Percentiles rank a stretch among this genome's conserved stretches.
phyloP scores from a whole-genome alignment of 1,140 invertebrate species.

The Temnothorax curvispinosus region DNA sequence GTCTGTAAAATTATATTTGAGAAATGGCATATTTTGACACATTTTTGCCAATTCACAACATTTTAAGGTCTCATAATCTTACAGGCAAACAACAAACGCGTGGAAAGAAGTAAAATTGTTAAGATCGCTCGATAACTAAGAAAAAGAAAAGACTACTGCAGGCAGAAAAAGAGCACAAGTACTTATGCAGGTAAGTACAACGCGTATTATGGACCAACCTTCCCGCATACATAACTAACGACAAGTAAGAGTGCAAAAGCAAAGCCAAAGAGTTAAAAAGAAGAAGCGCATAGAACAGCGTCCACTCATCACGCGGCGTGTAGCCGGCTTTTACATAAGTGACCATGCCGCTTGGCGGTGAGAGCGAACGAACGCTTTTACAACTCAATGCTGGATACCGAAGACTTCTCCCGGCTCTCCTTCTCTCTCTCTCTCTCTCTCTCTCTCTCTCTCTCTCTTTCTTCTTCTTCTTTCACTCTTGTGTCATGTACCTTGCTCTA shows the following conservation, averaged over 20 bases:
- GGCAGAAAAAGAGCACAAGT: background rate
- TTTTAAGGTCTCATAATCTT: background rate
- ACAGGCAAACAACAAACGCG: background rate
- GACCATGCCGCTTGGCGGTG: constrained; percentile 84
- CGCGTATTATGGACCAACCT: constrained; percentile 64
- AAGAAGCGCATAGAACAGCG: constrained; percentile 82
- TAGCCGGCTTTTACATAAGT: constrained; percentile 86
- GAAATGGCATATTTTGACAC: background rate
- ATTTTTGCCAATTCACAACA: background rate
- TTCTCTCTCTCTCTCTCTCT: constrained; percentile 43
- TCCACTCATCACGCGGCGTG: constrained; percentile 86
- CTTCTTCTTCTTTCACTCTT: constrained; percentile 4
- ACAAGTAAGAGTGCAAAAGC: constrained; percentile 76
- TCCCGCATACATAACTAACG: constrained; percentile 69
- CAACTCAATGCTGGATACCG: constrained; percentile 84
- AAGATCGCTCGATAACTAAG: constrained; percentile 3
- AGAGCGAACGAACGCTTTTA: constrained; percentile 85
- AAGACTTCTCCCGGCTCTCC: constrained; percentile 75
- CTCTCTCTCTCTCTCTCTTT: too few species aligned
- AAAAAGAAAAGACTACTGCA: constrained; percentile 27
- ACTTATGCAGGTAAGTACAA: constrained; percentile 64
- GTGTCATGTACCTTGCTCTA: constrained; percentile 31
- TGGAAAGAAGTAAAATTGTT: background rate
- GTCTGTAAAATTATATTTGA: background rate
- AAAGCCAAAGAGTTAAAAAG: constrained; percentile 82